These are phyloP conservation scores for Saccopteryx leptura DNA, from an alignment of 2,113 vertebrate genomes.

Conservation along the genomic window DNA sequence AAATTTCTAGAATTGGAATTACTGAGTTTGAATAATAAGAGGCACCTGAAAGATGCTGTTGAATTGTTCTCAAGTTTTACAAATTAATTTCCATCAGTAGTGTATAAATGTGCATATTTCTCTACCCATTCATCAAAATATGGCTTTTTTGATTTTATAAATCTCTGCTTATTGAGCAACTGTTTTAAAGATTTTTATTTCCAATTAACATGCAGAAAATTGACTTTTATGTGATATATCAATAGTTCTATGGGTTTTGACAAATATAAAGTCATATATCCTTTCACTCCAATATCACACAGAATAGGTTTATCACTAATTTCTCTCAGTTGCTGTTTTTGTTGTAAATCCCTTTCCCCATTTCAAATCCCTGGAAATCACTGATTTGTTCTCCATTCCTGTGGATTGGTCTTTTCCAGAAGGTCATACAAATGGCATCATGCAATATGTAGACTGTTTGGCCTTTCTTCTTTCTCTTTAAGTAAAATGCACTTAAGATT, in stretches of 20 bases:
- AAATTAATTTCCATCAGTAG: conserved; percentile 13
- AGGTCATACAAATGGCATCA: not conserved
- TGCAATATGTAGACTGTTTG: not conserved
- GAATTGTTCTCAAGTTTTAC: not conserved
- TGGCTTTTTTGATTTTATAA: not conserved
- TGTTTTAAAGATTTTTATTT: conserved; percentile 20
- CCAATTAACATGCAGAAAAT: not conserved
- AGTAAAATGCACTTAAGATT: not conserved
- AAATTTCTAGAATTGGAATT: not conserved
- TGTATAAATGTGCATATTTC: conserved; percentile 1
- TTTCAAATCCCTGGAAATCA: not conserved
- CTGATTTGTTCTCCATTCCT: not conserved
- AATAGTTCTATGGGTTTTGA: not conserved
- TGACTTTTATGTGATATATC: not conserved
- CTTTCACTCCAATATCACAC: not conserved
- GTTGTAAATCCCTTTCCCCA: not conserved
- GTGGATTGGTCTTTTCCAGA: not conserved
- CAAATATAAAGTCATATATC: not conserved
- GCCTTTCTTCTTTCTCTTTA: not conserved
- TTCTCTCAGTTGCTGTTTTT: not conserved
- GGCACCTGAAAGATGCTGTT: not conserved
- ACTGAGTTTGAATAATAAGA: not conserved
- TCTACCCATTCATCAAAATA: conserved; percentile 3
- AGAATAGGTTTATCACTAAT: not conserved
- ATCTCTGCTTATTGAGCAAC: not conserved